A percentile compares a stretch with the other conserved stretches of the same genome.
phyloP scores from a whole-genome alignment of 2,888 invertebrate species.

The Caenorhabditis sp. region DNA sequence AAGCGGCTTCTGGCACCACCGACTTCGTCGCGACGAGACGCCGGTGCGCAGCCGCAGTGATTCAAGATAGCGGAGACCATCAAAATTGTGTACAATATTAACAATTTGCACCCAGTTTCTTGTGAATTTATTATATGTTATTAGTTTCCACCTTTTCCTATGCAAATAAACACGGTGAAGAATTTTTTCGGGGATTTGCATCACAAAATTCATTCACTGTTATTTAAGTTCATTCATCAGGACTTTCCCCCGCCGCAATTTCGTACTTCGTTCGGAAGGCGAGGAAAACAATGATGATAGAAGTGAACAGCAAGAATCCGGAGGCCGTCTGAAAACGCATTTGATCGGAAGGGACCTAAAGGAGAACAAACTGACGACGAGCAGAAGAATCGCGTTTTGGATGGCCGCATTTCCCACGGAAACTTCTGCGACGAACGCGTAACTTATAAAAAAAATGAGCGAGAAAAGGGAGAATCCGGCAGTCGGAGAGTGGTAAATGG shows the following conservation, averaged over 20 bases:
- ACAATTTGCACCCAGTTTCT: too few relatives aligned
- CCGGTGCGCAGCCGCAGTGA: too few relatives aligned
- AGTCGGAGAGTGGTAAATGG: constrained; percentile 13
- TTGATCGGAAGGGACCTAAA: neutral
- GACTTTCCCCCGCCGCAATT: neutral
- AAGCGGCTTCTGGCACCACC: neutral
- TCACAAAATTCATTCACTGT: too few relatives aligned
- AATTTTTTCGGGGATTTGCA: too few relatives aligned
- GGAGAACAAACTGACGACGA: constrained; percentile 1
- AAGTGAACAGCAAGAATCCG: neutral
- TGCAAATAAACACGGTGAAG: too few relatives aligned
- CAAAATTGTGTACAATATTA: too few relatives aligned
- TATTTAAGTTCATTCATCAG: neutral
- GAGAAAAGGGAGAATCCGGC: neutral
- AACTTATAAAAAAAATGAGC: constrained; percentile 15
- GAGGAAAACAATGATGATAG: neutral
- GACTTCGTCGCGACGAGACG: neutral
- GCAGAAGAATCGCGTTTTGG: constrained; percentile 18
- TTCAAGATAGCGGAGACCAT: too few relatives aligned
- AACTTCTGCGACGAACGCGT: constrained; percentile 9
- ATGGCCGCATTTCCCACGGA: constrained; percentile 5
- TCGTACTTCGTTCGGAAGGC: constrained; percentile 1
- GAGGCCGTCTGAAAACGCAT: neutral
- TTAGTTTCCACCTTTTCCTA: too few relatives aligned
- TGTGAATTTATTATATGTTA: too few relatives aligned